These are phyloP conservation scores for Baccha elongata DNA, from an alignment of 2,888 invertebrate species.

Conservation along the genomic window DNA sequence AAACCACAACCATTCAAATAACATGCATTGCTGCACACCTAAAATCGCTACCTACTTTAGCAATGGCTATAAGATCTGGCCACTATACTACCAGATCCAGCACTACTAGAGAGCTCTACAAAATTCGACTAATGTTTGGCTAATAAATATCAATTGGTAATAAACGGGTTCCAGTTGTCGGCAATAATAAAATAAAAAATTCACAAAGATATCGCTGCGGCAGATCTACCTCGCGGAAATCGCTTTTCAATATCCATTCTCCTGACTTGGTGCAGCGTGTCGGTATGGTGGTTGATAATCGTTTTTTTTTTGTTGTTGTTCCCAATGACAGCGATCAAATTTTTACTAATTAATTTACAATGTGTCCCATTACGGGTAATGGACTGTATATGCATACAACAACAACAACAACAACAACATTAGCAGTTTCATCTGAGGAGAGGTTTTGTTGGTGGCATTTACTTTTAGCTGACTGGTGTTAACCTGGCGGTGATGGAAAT, in stretches of 20 bases:
- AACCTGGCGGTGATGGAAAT: conserved; percentile 51
- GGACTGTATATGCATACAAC: conserved; percentile 36
- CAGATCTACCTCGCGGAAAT: conserved; percentile 72
- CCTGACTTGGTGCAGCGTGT: not conserved
- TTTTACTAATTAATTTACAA: conserved; percentile 73
- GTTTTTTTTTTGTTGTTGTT: conserved; percentile 37
- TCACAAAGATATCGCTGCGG: conserved; percentile 53
- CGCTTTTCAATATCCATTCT: conserved; percentile 70
- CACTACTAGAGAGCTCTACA: conserved; percentile 49
- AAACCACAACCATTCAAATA: conserved; percentile 73
- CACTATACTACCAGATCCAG: not conserved
- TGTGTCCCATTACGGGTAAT: conserved; percentile 72
- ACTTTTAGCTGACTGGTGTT: conserved; percentile 10
- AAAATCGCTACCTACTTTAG: conserved; percentile 70
- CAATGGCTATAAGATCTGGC: conserved; percentile 18
- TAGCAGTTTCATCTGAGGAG: conserved; percentile 27
- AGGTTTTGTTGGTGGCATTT: conserved; percentile 25
- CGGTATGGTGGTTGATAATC: conserved; percentile 14
- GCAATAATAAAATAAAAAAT: conserved; percentile 72
- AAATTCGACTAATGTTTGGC: conserved; percentile 73
- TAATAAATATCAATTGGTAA: conserved; percentile 74
- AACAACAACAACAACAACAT: not conserved
- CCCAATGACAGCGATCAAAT: conserved; percentile 71
- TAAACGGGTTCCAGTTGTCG: conserved; percentile 71
- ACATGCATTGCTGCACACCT: conserved; percentile 74